Evolutionary conservation across 1,140 invertebrate species (phyloP).

Genomic region (Lepidurus couesii): DNA sequence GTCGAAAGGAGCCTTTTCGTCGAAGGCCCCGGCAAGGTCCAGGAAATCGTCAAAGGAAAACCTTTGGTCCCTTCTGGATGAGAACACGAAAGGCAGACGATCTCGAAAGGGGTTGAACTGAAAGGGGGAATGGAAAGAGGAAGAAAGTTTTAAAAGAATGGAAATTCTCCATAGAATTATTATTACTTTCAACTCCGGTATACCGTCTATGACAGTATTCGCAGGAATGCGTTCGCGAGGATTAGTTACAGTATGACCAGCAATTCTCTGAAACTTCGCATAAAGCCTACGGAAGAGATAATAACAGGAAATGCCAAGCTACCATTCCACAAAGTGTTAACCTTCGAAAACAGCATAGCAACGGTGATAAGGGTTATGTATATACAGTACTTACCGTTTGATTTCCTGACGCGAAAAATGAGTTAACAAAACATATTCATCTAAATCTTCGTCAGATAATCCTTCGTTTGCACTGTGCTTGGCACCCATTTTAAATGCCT

Average conservation of each 20-base stretch:
- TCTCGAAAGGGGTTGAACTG: constrained; percentile 28
- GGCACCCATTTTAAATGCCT: background rate
- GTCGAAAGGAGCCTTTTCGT: constrained; percentile 26
- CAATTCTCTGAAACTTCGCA: background rate
- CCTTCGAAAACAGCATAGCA: background rate
- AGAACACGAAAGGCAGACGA: constrained; percentile 27
- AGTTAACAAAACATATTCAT: background rate
- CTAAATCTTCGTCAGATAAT: background rate
- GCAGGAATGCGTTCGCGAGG: background rate
- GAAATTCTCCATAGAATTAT: background rate
- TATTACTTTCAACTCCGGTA: background rate
- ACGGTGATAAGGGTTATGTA: background rate
- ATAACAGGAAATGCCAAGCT: background rate
- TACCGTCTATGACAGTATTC: background rate
- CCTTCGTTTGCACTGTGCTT: background rate
- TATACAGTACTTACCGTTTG: background rate
- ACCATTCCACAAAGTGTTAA: background rate
- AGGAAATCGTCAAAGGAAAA: constrained; percentile 31
- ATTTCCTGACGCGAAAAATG: background rate
- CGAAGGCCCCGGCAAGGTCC: constrained; percentile 26
- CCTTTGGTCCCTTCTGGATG: constrained; percentile 15
- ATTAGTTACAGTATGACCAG: background rate
- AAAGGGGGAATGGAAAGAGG: background rate
- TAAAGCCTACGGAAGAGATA: background rate
- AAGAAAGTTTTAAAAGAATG: constrained; percentile 11